These are phyloP conservation scores for Leiothrix lutea DNA, from an alignment of 2,113 vertebrate species.

Conservation along the genomic window DNA sequence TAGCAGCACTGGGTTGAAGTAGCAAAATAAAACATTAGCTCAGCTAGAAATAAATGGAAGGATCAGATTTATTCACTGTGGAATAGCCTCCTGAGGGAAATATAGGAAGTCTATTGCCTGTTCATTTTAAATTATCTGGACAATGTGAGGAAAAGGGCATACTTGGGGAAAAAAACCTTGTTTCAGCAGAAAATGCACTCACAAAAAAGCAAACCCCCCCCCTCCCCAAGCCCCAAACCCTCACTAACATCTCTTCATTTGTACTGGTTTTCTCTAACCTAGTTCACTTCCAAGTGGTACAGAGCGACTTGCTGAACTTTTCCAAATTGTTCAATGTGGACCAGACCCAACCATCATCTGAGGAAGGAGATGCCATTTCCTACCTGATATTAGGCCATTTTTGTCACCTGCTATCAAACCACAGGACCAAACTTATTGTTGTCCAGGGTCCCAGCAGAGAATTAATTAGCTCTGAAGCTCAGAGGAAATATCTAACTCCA, in stretches of 20 bases:
- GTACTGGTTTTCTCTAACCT: background rate
- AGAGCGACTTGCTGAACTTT: background rate
- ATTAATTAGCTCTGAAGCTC: background rate
- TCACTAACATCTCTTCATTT: background rate
- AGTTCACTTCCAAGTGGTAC: background rate
- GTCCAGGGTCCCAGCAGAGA: background rate
- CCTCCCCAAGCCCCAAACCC: background rate
- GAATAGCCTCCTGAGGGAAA: background rate
- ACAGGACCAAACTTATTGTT: background rate
- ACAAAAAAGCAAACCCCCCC: accelerated
- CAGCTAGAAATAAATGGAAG: background rate
- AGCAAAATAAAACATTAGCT: background rate
- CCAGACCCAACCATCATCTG: accelerated
- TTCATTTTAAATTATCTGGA: background rate
- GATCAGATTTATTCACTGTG: background rate
- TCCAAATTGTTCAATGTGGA: background rate
- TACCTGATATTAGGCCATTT: background rate
- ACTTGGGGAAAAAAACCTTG: background rate
- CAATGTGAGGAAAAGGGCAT: background rate
- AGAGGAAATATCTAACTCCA: background rate
- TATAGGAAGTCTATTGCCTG: background rate
- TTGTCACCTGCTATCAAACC: background rate
- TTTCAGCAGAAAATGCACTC: background rate
- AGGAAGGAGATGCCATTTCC: background rate
- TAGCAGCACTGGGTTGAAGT: background rate